Conservation (phyloP, 2,797 vertebrate genomes). For the Sebastes miniatus region DNA sequence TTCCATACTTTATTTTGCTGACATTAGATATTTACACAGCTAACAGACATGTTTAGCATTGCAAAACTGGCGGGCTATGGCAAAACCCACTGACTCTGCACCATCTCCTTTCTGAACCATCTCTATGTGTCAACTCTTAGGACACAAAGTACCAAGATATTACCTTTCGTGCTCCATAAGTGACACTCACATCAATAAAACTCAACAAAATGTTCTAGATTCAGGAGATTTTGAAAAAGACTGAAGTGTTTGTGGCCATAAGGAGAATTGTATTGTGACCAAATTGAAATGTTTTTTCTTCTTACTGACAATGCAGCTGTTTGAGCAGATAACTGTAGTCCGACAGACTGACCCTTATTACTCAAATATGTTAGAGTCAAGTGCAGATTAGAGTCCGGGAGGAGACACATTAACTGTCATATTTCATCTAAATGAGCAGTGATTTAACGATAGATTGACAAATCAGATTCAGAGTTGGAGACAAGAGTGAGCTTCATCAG, state of each 20-base stretch:
- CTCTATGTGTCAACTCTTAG: background rate
- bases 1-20: too few species aligned
- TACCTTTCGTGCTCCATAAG: background rate
- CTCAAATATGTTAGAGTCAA: background rate
- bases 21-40: too few species aligned
- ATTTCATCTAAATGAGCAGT: conserved; percentile 15
- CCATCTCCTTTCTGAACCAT: too few species aligned
- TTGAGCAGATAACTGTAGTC: background rate
- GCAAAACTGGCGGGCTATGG: too few species aligned
- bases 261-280: background rate
- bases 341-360: background rate
- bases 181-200: too few species aligned
- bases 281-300: background rate
- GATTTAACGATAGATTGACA: conserved; percentile 25
- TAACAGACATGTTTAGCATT: fast-evolving
- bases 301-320: background rate
- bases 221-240: too few species aligned
- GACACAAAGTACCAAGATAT: background rate
- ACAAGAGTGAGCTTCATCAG: background rate
- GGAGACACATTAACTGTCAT: conserved; percentile 4
- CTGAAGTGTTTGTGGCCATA: background rate
- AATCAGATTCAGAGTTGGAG: conserved; percentile 19
- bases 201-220: too few species aligned
- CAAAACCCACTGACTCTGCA: too few species aligned
- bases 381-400: background rate